Base-by-base conservation (phyloP, 2,113 vertebrate species). In the Puma concolor region DNA sequence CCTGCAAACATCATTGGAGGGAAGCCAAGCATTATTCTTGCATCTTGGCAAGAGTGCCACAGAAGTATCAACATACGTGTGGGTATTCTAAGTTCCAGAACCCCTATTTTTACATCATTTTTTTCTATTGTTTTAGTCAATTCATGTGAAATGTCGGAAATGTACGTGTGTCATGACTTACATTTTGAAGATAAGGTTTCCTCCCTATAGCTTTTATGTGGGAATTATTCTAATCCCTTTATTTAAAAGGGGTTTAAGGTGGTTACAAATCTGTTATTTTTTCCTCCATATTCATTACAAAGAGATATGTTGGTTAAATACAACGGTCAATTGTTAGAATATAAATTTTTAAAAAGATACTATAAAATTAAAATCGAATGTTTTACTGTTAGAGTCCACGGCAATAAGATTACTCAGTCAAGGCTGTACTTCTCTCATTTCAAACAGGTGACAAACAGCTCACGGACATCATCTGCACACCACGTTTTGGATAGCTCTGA, bases 1-100 rank as follows among this genome's bases (percentile, higher is more conserved):
- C 97, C 99, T 99, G 97, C 6, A 98, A 97, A 98, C 31, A 95
- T 60, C 86, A 95, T 38, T 21, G n/a, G 36, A 95, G 44, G 27
- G 41, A 94, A 95, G 36, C 2, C 31, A 82, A 66, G 11, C 33
- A 6, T 97, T 95, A 97, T 60, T 94, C 27, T 88, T 81, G 31
- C 13, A 6, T 48, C 36, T 82, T 85, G 41, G 23, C n/a, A 80
- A 93, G 69, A 91, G 16, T 54, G 16, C 44, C 52, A 89, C 0
- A 5, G n/a, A 81, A 71, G 44, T 13, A 31, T n/a, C 57, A 50
- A 8, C 4, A 7, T 19, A 74, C 4, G 12, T 27, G 5, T 12
- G 14, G n/a, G 52, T 38, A 12, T 11, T 81, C 27, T 44, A 82
- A 67, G 7, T 89, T 38, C 16, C 21, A 52, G 25, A 81, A 33